A percentile compares a stretch with the other conserved stretches of the same genome.
These are phyloP conservation scores for Tragulus kanchil DNA, from an alignment of 2,113 vertebrate genomes.

Conservation along the genomic window DNA sequence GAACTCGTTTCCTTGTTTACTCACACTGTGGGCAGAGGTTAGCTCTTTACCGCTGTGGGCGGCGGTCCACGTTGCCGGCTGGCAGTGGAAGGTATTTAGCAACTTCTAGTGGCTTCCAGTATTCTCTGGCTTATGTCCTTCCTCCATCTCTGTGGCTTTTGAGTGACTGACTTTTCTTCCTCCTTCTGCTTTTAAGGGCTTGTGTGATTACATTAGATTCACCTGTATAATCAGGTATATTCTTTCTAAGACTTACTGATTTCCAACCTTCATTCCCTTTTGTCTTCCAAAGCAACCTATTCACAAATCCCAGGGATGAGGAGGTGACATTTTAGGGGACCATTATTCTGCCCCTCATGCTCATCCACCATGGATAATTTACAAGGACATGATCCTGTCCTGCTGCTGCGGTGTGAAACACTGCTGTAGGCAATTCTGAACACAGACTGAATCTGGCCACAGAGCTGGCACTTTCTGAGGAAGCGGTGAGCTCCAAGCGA, in stretches of 20 bases:
- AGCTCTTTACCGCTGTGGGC: background rate
- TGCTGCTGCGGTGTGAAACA: background rate
- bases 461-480: background rate
- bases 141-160: background rate
- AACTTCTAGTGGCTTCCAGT: background rate
- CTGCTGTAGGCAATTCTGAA: background rate
- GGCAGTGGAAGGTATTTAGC: background rate
- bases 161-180: background rate
- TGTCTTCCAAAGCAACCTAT: background rate
- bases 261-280: background rate
- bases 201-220: background rate
- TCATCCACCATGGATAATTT: background rate
- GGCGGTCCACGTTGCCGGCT: background rate
- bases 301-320: background rate
- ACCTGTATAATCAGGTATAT: background rate
- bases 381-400: background rate
- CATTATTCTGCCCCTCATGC: background rate
- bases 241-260: background rate
- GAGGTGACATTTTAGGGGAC: background rate
- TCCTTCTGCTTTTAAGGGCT: background rate
- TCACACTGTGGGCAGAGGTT: background rate
- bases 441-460: background rate
- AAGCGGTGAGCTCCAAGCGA: background rate
- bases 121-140: background rate
- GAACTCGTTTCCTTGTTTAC: background rate